A percentile compares a stretch with the other conserved stretches of the same genome.
Conservation (phyloP, 53 echinoderm and acorn worm genomes). For the Patiria pectinifera region DNA sequence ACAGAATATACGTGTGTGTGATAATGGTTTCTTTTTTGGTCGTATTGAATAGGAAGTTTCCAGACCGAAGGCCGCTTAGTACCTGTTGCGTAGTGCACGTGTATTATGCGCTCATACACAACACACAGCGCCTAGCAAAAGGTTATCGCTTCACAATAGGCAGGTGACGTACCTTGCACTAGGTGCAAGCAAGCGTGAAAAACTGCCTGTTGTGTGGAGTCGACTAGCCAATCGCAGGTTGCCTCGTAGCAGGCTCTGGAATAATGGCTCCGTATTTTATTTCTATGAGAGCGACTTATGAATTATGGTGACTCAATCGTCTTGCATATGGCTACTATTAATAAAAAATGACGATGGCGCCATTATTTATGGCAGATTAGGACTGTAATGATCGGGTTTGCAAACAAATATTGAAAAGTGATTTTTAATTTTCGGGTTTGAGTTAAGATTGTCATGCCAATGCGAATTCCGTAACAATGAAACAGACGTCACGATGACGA, state of each 20-base stretch:
- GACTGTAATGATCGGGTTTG: too few species aligned
- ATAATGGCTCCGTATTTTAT: not conserved
- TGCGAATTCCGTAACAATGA: not conserved
- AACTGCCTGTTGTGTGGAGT: not conserved
- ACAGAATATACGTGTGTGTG: not conserved
- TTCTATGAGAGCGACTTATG: too few species aligned
- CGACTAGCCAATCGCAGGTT: constrained; percentile 17
- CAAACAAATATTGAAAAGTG: not conserved
- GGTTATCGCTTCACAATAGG: not conserved
- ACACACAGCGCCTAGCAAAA: too few species aligned
- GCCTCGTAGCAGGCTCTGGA: not conserved
- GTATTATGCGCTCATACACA: not conserved
- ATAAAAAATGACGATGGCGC: too few species aligned
- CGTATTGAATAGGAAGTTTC: not conserved
- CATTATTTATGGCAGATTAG: too few species aligned
- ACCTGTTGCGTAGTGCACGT: not conserved
- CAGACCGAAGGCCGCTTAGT: too few species aligned
- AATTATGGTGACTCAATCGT: too few species aligned
- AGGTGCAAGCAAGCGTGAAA: constrained; percentile 7
- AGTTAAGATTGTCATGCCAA: not conserved
- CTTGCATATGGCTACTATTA: too few species aligned
- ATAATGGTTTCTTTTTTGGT: not conserved
- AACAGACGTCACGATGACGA: not conserved
- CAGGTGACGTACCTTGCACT: constrained; percentile 3
- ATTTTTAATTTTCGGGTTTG: not conserved